phyloP scores from a whole-genome alignment of 2,113 vertebrate genomes.

The Aegithalos caudatus region DNA sequence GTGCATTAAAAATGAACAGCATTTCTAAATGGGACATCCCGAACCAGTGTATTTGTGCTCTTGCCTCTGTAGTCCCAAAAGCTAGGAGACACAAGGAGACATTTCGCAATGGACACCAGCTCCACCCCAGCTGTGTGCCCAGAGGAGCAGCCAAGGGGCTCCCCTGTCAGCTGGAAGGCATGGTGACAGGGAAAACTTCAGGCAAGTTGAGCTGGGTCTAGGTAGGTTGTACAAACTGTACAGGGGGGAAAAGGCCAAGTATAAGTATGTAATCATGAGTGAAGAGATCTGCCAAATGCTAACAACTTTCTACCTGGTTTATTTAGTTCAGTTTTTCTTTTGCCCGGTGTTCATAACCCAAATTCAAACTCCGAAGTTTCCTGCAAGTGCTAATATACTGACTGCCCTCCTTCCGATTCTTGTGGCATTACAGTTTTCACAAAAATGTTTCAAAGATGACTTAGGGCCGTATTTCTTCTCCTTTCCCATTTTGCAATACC shows the following conservation, averaged over 20 bases:
- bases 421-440: neutral
- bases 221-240: neutral
- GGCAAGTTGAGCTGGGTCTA: neutral
- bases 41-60: neutral
- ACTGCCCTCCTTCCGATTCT: neutral
- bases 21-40: neutral
- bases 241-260: fast-evolving
- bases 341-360: neutral
- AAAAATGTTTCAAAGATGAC: neutral
- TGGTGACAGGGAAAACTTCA: fast-evolving
- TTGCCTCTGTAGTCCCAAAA: neutral
- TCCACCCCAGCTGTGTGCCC: neutral
- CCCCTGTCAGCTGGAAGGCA: neutral
- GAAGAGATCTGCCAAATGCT: neutral
- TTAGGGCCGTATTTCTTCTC: neutral
- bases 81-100: neutral
- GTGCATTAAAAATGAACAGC: neutral
- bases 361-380: neutral
- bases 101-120: neutral
- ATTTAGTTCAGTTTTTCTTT: neutral
- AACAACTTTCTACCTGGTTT: neutral
- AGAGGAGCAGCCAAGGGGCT: neutral
- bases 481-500: neutral
- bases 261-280: neutral
- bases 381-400: neutral